Conservation (phyloP, 2,113 vertebrate species). For the Triplophysa dalaica region DNA sequence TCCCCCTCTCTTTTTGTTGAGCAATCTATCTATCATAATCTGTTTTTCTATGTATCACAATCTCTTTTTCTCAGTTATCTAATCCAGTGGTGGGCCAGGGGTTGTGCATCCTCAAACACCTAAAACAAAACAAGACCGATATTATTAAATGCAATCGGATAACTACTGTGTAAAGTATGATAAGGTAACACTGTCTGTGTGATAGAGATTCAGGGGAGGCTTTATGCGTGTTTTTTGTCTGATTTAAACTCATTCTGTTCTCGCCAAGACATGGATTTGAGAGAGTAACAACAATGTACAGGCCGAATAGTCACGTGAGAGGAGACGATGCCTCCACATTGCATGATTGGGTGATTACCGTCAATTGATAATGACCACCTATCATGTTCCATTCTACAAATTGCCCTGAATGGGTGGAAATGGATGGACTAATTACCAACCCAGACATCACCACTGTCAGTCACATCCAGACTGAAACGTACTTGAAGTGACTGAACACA, state of each 20-base stretch:
- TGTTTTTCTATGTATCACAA: not conserved
- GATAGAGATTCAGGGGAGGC: no score
- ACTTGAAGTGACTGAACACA: not conserved
- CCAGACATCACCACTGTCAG: not conserved
- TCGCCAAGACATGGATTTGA: no score
- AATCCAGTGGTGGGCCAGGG: no score
- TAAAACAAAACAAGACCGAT: no score
- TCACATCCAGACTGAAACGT: not conserved
- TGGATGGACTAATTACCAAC: not conserved
- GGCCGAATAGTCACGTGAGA: not conserved
- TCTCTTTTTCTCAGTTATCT: not conserved
- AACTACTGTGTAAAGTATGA: no score
- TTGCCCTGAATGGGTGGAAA: not conserved
- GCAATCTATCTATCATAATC: conserved; percentile 25
- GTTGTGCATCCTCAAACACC: no score
- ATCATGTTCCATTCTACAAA: not conserved
- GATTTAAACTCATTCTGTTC: no score
- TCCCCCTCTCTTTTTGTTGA: conserved; percentile 2
- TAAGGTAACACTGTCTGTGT: no score
- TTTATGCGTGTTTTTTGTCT: no score
- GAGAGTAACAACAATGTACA: no score
- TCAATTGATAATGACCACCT: not conserved
- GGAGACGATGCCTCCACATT: not conserved
- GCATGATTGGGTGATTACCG: not conserved
- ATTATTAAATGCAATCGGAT: no score